Conservation (phyloP, 53 echinoderm and acorn worm genomes). For the Echinarachnius parma region DNA sequence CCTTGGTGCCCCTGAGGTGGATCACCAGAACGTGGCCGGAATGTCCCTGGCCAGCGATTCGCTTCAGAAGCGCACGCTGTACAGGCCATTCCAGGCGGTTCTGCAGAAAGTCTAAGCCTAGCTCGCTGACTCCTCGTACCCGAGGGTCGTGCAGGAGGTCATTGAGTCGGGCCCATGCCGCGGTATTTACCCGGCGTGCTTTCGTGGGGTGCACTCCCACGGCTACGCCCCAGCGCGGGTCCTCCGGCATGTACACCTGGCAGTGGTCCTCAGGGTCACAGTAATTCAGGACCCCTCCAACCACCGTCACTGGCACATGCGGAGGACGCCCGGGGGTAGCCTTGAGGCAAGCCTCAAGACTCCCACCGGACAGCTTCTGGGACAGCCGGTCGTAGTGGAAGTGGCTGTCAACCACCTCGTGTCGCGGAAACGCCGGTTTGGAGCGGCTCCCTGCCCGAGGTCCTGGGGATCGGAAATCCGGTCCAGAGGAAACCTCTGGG, state of each 20-base stretch:
- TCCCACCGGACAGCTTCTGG: too few relatives aligned
- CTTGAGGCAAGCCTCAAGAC: background rate
- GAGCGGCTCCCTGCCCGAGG: too few relatives aligned
- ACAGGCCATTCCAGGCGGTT: too few relatives aligned
- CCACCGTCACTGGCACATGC: background rate
- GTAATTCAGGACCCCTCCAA: conserved; percentile 31
- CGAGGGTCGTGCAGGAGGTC: conserved; percentile 19
- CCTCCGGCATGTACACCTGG: background rate
- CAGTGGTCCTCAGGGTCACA: conserved; percentile 23
- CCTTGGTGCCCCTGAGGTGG: too few relatives aligned
- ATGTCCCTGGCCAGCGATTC: too few relatives aligned
- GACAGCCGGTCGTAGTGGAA: conserved; percentile 39
- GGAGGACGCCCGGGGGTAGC: background rate
- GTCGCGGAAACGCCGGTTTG: too few relatives aligned
- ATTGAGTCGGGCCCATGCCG: too few relatives aligned
- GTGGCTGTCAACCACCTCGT: conserved; percentile 40
- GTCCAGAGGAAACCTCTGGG: too few relatives aligned
- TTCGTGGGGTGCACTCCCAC: conserved; percentile 35
- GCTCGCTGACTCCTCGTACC: conserved; percentile 28
- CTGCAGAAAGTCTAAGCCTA: conserved; percentile 35
- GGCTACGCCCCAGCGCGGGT: conserved; percentile 20
- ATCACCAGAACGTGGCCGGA: too few relatives aligned
- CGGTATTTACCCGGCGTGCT: too few relatives aligned
- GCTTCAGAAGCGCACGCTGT: conserved; percentile 5
- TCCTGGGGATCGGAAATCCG: too few relatives aligned